Evolutionary conservation across 2,888 invertebrate genomes (phyloP).

Genomic region (Diogma glabrata): DNA sequence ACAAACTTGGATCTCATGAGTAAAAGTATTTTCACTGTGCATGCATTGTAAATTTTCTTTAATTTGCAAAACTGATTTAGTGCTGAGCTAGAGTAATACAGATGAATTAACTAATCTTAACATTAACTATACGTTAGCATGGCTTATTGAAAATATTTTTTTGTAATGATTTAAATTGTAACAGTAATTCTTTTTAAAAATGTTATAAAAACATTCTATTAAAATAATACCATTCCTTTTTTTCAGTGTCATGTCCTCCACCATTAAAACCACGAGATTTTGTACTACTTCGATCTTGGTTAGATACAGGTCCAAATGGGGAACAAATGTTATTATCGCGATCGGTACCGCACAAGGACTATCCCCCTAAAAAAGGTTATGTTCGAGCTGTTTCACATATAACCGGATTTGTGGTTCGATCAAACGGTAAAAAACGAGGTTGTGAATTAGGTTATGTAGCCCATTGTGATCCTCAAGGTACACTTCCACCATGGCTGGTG

Average conservation of each 20-base stretch:
- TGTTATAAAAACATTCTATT: too few relatives aligned
- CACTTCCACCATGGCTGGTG: slow-evolving; percentile 78
- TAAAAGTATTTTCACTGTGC: too few relatives aligned
- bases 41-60: too few relatives aligned
- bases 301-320: slow-evolving; percentile 56
- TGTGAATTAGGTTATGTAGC: slow-evolving; percentile 80
- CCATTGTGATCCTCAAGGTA: slow-evolving; percentile 80
- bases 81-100: too few relatives aligned
- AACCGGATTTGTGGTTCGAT: slow-evolving; percentile 57
- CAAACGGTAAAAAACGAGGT: slow-evolving; percentile 40
- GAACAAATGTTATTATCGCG: slow-evolving; percentile 86
- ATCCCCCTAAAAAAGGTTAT: slow-evolving; percentile 71
- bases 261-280: slow-evolving; percentile 86
- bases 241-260: slow-evolving; percentile 71
- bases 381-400: slow-evolving; percentile 54
- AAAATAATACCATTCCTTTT: too few relatives aligned
- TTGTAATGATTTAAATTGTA: too few relatives aligned
- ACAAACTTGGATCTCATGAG: too few relatives aligned
- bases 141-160: too few relatives aligned
- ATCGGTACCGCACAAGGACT: slow-evolving; percentile 78
- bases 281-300: slow-evolving; percentile 83
- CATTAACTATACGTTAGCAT: too few relatives aligned
- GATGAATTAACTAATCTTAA: too few relatives aligned
- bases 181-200: too few relatives aligned
- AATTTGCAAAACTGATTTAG: too few relatives aligned